phyloP scores from a whole-genome alignment of 1,140 invertebrate genomes.

The Micrasema longulum region DNA sequence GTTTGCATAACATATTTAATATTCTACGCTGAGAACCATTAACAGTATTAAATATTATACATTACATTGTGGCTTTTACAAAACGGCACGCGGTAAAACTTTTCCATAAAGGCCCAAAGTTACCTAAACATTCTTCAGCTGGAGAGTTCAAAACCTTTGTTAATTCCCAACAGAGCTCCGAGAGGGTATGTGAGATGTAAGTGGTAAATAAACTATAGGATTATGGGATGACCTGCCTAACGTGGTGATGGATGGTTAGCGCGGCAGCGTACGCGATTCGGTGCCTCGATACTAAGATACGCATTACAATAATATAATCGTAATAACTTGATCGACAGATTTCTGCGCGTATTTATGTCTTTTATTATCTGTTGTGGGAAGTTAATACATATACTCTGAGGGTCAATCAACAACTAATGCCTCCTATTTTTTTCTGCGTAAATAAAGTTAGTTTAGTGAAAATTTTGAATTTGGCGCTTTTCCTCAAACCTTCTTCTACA shows the following conservation, averaged over 20 bases:
- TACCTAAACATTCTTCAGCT: constrained; percentile 32
- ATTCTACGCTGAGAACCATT: constrained; percentile 17
- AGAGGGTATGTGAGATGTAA: neutral
- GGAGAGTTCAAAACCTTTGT: constrained; percentile 28
- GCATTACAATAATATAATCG: too few relatives aligned
- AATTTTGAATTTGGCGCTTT: too few relatives aligned
- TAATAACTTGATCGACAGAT: too few relatives aligned
- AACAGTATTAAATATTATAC: constrained; percentile 30
- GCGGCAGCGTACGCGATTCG: too few relatives aligned
- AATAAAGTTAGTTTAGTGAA: too few relatives aligned
- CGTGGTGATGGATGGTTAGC: constrained; percentile 10
- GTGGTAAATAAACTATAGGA: neutral
- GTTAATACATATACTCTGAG: too few relatives aligned
- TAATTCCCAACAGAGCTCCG: constrained; percentile 5
- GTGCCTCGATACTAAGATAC: too few relatives aligned
- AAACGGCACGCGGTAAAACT: constrained; percentile 33
- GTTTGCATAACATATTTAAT: constrained; percentile 6
- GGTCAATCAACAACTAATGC: too few relatives aligned
- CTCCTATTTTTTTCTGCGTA: too few relatives aligned
- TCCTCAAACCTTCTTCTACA: too few relatives aligned
- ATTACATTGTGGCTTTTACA: constrained; percentile 28
- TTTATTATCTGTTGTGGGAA: too few relatives aligned
- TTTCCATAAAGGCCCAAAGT: constrained; percentile 35
- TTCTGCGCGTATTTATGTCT: too few relatives aligned
- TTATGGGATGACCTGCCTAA: constrained; percentile 13